Base-by-base conservation (phyloP, 2,113 vertebrate genomes). In the Riparia riparia region DNA sequence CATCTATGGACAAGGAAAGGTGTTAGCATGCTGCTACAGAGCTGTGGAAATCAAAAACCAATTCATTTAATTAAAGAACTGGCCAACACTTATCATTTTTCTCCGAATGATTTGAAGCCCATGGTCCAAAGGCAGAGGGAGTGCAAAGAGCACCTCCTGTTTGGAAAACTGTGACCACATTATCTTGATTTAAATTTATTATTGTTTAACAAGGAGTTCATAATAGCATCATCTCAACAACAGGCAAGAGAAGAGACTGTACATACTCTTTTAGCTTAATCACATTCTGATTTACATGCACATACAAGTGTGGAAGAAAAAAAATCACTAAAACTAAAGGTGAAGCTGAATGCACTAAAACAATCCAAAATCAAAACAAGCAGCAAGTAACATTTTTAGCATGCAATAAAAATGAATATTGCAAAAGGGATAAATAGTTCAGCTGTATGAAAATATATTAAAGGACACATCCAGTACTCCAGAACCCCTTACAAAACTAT, bases 61-160 rank as follows among this genome's bases (percentile, higher is more conserved):
- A 98, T 98, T 98, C 98, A 98, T 98, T 97, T 97, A 78, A 79
- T 93, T 44, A 21, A 95, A 92, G 74, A 94, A 91, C 57, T 58
- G 71, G 85, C 74, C 81, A 95, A 73, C 68, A 65, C 61, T 95
- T 92, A 86, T 83, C 12, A 83, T 84, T 94, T 90, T 87, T 76
- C 80, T 93, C 81, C 19, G 6, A 81, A 94, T 72, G 31, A 86
- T 84, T 65, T 71, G 60, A 81, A 79, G 82, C 50, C 31, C 93
- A 76, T 65, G 65, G 69, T 93, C 88, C 82, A 50, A 93, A 90
- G 49, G 80, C 72, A 92, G 49, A 70, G 47, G 18, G n/a, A 60
- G 50, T 9, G 73, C 57, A 94, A 93, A 90, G 39, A 71, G 44
- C 28, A 72, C 57, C 73, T 96, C 81, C 86, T 91, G 77, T 86